Evolutionary conservation across 1,140 invertebrate genomes (phyloP).

Genomic region (Magallana angulata): DNA sequence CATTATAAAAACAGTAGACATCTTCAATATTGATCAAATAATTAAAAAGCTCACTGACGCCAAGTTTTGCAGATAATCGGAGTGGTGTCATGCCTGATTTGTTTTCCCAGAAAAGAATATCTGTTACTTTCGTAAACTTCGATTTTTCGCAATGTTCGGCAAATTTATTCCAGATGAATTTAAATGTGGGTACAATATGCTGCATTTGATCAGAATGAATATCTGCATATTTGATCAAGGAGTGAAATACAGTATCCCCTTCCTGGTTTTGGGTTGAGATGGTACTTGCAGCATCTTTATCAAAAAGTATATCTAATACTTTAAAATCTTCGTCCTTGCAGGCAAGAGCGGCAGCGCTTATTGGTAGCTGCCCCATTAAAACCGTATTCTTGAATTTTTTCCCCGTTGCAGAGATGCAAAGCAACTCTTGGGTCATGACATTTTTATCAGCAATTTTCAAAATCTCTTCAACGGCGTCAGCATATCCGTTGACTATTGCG

Average conservation of each 20-base stretch:
- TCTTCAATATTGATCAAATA: slow-evolving; percentile 55
- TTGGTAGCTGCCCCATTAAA: slow-evolving; percentile 67
- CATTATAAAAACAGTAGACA: slow-evolving; percentile 59
- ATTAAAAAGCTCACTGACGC: slow-evolving; percentile 59
- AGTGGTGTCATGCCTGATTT: slow-evolving; percentile 57
- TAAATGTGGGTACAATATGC: slow-evolving; percentile 55
- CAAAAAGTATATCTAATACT: slow-evolving; percentile 21
- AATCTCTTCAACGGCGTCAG: slow-evolving; percentile 50
- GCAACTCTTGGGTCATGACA: slow-evolving; percentile 14
- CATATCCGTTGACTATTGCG: slow-evolving; percentile 63
- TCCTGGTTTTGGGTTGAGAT: slow-evolving; percentile 41
- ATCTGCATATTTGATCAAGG: slow-evolving; percentile 62
- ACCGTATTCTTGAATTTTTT: slow-evolving; percentile 62
- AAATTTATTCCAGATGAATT: slow-evolving; percentile 43
- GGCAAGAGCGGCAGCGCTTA: slow-evolving; percentile 63
- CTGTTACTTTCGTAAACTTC: neutral
- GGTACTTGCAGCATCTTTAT: no score
- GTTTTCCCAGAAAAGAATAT: slow-evolving; percentile 65
- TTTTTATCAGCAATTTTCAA: slow-evolving; percentile 5
- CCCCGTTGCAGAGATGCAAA: slow-evolving; percentile 47
- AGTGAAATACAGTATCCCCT: slow-evolving; percentile 67
- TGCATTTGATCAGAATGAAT: slow-evolving; percentile 61
- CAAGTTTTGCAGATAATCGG: slow-evolving; percentile 60
- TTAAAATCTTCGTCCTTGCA: slow-evolving; percentile 45
- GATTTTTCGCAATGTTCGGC: neutral